These are phyloP conservation scores for Capromys pilorides DNA, from an alignment of 2,797 vertebrate genomes.

Conservation along the genomic window DNA sequence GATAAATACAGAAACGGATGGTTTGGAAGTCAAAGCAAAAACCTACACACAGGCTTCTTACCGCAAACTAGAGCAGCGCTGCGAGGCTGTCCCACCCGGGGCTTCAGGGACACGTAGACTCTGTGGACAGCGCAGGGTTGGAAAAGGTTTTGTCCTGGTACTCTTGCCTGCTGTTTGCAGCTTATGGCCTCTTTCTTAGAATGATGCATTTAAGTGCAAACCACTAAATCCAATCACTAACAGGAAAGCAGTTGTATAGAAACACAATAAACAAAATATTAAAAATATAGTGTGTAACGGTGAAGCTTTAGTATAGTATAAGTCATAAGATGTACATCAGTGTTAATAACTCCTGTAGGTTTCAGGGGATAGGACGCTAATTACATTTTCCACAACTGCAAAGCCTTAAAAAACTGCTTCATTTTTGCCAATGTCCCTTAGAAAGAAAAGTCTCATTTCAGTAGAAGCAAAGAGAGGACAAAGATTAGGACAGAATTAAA, in stretches of 20 bases:
- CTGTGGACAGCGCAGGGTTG: neutral
- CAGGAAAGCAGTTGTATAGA: neutral
- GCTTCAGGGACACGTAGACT: neutral
- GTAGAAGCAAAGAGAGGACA: neutral
- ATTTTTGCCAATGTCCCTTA: conserved; percentile 13
- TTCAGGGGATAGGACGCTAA: neutral
- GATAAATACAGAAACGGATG: conserved; percentile 69
- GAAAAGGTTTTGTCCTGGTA: conserved; percentile 5
- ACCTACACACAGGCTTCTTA: conserved; percentile 23
- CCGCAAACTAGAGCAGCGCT: neutral
- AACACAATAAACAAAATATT: conserved; percentile 26
- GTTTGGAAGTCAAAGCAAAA: conserved; percentile 57
- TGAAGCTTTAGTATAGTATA: conserved; percentile 2
- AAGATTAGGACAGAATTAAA: neutral
- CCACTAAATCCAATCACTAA: conserved; percentile 19
- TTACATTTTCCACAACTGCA: neutral
- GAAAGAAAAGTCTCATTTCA: conserved; percentile 3
- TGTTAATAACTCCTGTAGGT: conserved; percentile 14
- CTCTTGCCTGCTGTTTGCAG: neutral
- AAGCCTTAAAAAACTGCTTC: neutral
- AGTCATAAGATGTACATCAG: neutral
- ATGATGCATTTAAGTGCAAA: conserved; percentile 21
- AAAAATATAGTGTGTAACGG: neutral
- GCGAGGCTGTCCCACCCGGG: accelerated
- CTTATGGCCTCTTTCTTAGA: neutral